A percentile compares a stretch with the other conserved stretches of the same genome.
phyloP scores from a whole-genome alignment of 2,113 vertebrate species.

The Tylochromis polylepis region DNA sequence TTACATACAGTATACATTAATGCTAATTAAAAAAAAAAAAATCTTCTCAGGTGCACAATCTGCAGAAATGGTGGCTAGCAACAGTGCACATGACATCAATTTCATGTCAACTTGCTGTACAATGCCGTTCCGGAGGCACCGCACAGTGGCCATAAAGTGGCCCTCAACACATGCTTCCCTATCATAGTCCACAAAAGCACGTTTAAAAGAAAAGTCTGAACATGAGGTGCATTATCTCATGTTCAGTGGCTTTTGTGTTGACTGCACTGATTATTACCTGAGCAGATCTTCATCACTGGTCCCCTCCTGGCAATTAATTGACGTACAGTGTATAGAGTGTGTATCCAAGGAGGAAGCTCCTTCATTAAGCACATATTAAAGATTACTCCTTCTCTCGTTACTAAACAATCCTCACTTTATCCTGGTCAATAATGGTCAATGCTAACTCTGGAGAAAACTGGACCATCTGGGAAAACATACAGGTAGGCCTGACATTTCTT shows the following conservation, averaged over 20 bases:
- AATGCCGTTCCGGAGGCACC: accelerated
- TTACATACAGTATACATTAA: not conserved
- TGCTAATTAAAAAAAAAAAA: not conserved
- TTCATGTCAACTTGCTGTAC: not conserved
- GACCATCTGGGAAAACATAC: not conserved
- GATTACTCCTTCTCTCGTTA: not conserved
- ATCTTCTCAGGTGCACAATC: not conserved
- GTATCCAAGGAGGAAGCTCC: not conserved
- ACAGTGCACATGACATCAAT: not conserved
- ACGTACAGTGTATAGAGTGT: accelerated
- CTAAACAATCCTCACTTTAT: not conserved
- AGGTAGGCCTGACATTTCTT: not conserved
- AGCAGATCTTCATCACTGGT: not conserved
- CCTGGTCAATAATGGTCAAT: not conserved
- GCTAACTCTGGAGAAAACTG: not conserved
- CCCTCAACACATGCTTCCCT: not conserved
- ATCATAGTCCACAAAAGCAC: not conserved
- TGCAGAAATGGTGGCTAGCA: not conserved
- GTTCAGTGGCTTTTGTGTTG: not conserved
- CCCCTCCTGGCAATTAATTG: too few species aligned
- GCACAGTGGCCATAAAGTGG: not conserved
- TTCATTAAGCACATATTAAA: not conserved
- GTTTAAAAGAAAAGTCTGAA: not conserved
- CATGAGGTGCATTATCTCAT: not conserved
- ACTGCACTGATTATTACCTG: not conserved